Base-by-base conservation (phyloP, 2,888 invertebrate species). In the Cataglyphis livida region DNA sequence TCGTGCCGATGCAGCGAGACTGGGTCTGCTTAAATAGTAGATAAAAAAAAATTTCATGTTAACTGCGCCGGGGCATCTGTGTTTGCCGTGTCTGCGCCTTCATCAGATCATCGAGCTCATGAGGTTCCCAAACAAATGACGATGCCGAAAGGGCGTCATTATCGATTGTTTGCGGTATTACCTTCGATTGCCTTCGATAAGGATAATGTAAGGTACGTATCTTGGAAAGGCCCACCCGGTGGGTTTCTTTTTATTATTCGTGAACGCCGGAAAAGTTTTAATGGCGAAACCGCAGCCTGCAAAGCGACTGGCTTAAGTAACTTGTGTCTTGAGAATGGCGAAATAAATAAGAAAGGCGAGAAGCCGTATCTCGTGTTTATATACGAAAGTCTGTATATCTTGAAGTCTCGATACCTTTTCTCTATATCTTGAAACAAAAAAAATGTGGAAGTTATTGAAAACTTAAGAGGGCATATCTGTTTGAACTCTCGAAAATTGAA, bases 131-230 rank as follows among this genome's bases (percentile, higher is more conserved):
- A 48, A 51, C 28, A 28, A 76, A 71, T 81, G 71, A 78, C 61
- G 38, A 21, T 21, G 38, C 18, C 25, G 38, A 51, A 62, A 79
- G 78, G 75, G 66, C 32, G 51, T 62, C 75, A 86, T 84, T 85
- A 85, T 89, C 85, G 84, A 79, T 83, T 84, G 79, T 85, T 84
- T 85, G 61, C 83, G 74, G 62, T 85, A 82, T 85, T 87, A 78
- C 32, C 32, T 32, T 32, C 6, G 32, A 32, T 6, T 76, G 73
- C 76, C 71, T 79, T 38, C 61, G 89, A 89, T 89, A 89, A 89
- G 81, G 81, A 81, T 84, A 87, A 84, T 84, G 78, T 51, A 25
- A 28, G 62, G 38, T 54, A 48, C 18, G 51, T 15, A 70, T 70
- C 12, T 78, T 51, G 18, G 71, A 73, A 57, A 68, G 44, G 73